Evolutionary conservation across 2,888 invertebrate species (phyloP).

Genomic region (Tineola bisselliella): DNA sequence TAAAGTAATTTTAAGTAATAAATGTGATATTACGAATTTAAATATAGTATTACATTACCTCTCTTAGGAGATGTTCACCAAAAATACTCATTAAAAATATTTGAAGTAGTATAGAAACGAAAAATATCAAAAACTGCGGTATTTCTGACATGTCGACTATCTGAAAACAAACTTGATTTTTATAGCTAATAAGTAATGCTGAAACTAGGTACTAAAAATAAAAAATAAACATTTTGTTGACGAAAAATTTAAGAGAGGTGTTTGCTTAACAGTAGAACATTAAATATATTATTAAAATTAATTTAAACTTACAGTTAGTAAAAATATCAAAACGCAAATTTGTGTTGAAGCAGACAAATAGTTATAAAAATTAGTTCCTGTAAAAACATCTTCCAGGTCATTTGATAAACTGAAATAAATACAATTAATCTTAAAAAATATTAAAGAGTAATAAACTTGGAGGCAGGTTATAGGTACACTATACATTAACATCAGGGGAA

Average conservation of each 20-base stretch:
- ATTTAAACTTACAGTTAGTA: constrained; percentile 36
- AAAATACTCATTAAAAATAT: constrained; percentile 48
- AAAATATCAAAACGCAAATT: constrained; percentile 30
- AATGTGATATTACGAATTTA: too few species aligned
- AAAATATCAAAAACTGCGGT: constrained; percentile 38
- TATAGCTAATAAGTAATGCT: too few species aligned
- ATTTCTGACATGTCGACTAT: constrained; percentile 30
- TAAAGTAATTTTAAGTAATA: too few species aligned
- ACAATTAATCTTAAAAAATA: too few species aligned
- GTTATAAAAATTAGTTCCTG: constrained; percentile 9
- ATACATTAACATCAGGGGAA: too few species aligned
- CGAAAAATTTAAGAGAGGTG: too few species aligned
- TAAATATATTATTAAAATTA: neutral
- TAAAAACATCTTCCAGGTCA: constrained; percentile 9
- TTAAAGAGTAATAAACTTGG: too few species aligned
- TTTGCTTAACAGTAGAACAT: too few species aligned
- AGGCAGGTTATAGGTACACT: too few species aligned
- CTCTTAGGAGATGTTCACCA: constrained; percentile 41
- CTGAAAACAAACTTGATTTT: constrained; percentile 19
- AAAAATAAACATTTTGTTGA: too few species aligned
- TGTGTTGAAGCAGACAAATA: neutral
- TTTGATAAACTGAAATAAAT: constrained; percentile 5
- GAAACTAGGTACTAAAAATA: too few species aligned
- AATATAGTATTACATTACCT: constrained; percentile 25
- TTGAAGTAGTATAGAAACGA: constrained; percentile 38